phyloP scores from a whole-genome alignment of 2,888 invertebrate species.

The Sialis fuliginosa region DNA sequence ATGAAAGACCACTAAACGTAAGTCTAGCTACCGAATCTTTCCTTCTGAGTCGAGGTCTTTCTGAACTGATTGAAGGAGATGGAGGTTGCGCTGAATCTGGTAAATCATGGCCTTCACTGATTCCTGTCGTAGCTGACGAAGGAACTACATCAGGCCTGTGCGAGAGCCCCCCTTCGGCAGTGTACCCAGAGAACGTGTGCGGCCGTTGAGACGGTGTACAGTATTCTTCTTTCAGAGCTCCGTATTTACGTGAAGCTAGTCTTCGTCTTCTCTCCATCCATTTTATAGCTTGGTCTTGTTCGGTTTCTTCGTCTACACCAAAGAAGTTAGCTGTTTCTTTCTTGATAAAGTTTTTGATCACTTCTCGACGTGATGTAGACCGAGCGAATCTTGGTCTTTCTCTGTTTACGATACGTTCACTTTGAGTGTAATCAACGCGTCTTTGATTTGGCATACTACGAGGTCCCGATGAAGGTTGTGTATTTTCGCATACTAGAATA shows the following conservation, averaged over 20 bases:
- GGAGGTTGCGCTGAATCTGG: conserved; percentile 13
- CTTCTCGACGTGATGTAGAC: conserved; percentile 26
- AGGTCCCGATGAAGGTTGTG: neutral
- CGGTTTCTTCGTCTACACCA: conserved; percentile 63
- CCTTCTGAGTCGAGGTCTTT: conserved; percentile 28
- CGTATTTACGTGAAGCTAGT: conserved; percentile 51
- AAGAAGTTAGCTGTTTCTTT: conserved; percentile 71
- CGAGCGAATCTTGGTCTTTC: conserved; percentile 23
- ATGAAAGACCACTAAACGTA: conserved; percentile 62
- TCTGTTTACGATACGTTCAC: conserved; percentile 13
- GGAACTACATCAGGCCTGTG: neutral
- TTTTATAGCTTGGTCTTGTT: conserved; percentile 50
- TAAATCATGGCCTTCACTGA: conserved; percentile 8
- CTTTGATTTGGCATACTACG: neutral
- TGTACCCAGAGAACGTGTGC: neutral
- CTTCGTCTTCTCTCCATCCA: conserved; percentile 69
- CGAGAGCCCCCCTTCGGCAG: neutral
- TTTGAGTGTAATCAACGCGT: conserved; percentile 7
- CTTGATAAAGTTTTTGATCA: conserved; percentile 46
- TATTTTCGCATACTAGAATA: conserved; percentile 2
- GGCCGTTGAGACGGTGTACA: conserved; percentile 14
- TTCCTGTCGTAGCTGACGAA: neutral
- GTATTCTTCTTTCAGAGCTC: conserved; percentile 31
- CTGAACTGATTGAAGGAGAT: conserved; percentile 8
- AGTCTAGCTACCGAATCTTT: conserved; percentile 71